Evolutionary conservation across 2,113 vertebrate genomes (phyloP).

Genomic region (Psilopogon haemacephalus): DNA sequence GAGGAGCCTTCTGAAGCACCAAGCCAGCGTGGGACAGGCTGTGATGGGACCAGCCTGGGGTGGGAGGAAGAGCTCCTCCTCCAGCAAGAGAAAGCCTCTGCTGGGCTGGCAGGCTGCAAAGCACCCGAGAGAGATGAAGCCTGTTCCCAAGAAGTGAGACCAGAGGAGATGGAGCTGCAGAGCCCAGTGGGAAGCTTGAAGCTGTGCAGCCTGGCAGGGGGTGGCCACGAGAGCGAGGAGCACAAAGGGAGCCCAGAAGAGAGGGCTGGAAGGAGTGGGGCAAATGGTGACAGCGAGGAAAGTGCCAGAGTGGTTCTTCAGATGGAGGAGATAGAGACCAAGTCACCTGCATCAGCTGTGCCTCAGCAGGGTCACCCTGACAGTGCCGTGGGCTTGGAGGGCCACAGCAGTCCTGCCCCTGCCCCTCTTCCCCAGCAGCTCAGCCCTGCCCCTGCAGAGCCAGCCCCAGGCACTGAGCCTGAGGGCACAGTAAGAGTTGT

Average conservation of each 20-base stretch:
- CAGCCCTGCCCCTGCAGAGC: not conserved
- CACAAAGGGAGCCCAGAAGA: not conserved
- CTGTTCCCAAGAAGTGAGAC: not conserved
- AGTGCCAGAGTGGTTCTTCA: slow-evolving; percentile 52
- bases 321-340: slow-evolving; percentile 62
- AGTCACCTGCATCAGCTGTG: not conserved
- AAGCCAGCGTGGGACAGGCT: not conserved
- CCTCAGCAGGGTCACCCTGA: not conserved
- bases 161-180: not conserved
- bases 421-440: not conserved
- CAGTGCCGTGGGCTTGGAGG: not conserved
- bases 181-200: not conserved
- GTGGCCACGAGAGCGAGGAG: not conserved
- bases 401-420: not conserved
- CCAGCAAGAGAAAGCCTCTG: not conserved
- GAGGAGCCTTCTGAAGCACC: not conserved
- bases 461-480: not conserved
- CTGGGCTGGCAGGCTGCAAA: not conserved
- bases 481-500: not conserved
- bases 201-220: not conserved
- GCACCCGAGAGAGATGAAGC: not conserved
- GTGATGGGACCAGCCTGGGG: not conserved
- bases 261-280: not conserved
- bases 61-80: not conserved
- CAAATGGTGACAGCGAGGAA: not conserved